Evolutionary conservation across 2,113 vertebrate genomes (phyloP).

Genomic region (Azemiops feae): DNA sequence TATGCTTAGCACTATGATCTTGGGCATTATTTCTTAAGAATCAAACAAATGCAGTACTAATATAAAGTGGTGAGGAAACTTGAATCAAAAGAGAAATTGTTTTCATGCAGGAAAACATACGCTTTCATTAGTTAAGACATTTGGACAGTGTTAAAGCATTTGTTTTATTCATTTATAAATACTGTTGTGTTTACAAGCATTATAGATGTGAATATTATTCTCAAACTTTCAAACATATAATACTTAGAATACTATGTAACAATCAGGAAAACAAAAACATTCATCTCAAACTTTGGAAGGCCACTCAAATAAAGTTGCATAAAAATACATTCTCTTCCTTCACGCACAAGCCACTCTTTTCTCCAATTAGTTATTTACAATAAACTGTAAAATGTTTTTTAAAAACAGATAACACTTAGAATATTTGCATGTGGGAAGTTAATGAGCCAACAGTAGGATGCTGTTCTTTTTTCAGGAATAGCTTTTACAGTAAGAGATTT

Average conservation of each 20-base stretch:
- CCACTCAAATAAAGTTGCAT: slow-evolving; percentile 77
- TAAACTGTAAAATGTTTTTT: slow-evolving; percentile 50
- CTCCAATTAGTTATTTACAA: slow-evolving; percentile 71
- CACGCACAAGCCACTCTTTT: slow-evolving; percentile 56
- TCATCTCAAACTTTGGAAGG: slow-evolving; percentile 76
- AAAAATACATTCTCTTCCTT: slow-evolving; percentile 78
- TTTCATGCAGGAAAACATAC: neutral
- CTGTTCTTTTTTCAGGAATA: neutral
- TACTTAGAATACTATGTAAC: slow-evolving; percentile 72
- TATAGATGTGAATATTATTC: slow-evolving; percentile 75
- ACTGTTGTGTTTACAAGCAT: slow-evolving; percentile 81
- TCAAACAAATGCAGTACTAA: neutral
- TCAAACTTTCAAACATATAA: slow-evolving; percentile 76
- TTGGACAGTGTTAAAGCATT: slow-evolving; percentile 65
- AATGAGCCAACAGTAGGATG: neutral
- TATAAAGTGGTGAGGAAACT: neutral
- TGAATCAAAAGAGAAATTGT: neutral
- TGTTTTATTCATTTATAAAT: slow-evolving; percentile 80
- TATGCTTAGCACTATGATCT: neutral
- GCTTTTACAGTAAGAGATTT: neutral
- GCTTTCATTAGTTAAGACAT: neutral
- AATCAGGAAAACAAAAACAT: slow-evolving; percentile 73
- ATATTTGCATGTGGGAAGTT: slow-evolving; percentile 3
- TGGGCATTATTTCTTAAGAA: neutral
- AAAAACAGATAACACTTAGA: slow-evolving; percentile 25